Evolutionary conservation across 2,113 vertebrate species (phyloP), one percentile per base, ranked within the genome.

Genomic region (Podocnemis expansa): DNA sequence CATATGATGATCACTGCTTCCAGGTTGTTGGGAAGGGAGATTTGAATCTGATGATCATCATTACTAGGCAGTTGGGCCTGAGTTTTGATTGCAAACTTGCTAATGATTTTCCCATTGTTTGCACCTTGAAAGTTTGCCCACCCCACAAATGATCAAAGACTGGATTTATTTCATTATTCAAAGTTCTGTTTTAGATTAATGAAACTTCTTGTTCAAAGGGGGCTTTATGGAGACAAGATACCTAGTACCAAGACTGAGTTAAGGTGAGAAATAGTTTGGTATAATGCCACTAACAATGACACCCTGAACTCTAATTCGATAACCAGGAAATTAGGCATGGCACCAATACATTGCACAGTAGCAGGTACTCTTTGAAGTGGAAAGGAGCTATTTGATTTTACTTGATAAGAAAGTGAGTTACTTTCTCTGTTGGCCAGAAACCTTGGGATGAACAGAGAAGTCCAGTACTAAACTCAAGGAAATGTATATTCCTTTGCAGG

Each of bases 191-290:
- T 55, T 0, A 51, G 96, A 95, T 97, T 91, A 94, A 90, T 3
- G 0, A 43, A 1, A 6, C 88, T 93, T 93, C 84, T 4, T 2
- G 88, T 88, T 96, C 93, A 91, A 87, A 78, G 91, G 55, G 67
- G 73, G 84, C 88, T 83, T 93, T 96, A 96, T 94, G 91, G 91
- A 63, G 76, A 60, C 38, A 51, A 78, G 89, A 95, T 67, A 17
- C 34, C 96, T 95, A 96, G 93, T 91, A 70, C 88, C 91, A 96
- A 91, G 95, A 94, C 82, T 96, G 75, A 96, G 94, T 91, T 94
- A 88, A 90, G 93, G 96, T 87, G 91, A 75, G 21, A 75, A 75
- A 41, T 43, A 70, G 41, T 41, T 96, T 95, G 96, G 94, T 96
- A 94, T 93, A 95, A 43, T 9, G 94, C 21, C 2, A 0, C 84